Conservation (phyloP, 2,888 invertebrate genomes). For the Ormyrus nitidulus region DNA sequence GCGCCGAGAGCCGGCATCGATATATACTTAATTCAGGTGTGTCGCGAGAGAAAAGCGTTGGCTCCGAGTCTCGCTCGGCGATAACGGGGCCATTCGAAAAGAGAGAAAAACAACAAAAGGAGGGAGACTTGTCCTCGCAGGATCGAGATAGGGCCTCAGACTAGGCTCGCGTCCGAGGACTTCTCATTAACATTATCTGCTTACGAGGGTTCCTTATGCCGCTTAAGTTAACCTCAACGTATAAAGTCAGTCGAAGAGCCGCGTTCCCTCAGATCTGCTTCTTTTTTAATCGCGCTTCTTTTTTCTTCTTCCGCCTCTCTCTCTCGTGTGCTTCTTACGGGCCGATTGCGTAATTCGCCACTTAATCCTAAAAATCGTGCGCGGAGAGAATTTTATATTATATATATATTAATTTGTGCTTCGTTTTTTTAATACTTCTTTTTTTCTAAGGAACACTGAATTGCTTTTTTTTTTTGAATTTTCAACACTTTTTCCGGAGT, state of each 20-base stretch:
- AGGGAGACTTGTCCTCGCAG: slow-evolving; percentile 58
- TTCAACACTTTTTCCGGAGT: no score
- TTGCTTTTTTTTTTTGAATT: neutral
- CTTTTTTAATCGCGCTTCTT: slow-evolving; percentile 52
- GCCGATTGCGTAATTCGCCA: neutral
- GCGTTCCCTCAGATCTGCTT: slow-evolving; percentile 58
- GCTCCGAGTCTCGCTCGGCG: neutral
- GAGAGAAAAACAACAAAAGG: neutral
- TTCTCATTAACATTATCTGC: slow-evolving; percentile 59
- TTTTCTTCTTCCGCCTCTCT: slow-evolving; percentile 51
- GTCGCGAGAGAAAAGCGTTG: neutral
- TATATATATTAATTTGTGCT: slow-evolving; percentile 39
- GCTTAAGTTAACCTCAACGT: slow-evolving; percentile 45
- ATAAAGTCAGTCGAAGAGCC: slow-evolving; percentile 58
- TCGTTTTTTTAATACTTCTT: slow-evolving; percentile 28
- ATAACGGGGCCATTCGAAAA: neutral
- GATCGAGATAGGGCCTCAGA: slow-evolving; percentile 68
- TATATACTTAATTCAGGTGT: neutral
- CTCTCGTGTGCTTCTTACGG: neutral
- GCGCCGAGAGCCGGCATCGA: no score
- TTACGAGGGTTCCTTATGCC: slow-evolving; percentile 43
- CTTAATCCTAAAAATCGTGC: neutral
- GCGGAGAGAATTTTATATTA: slow-evolving; percentile 31
- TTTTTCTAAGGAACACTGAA: slow-evolving; percentile 48
- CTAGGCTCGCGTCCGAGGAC: slow-evolving; percentile 69